Conservation (phyloP, 2,797 vertebrate species). For the Crocodylus rhombifer region DNA sequence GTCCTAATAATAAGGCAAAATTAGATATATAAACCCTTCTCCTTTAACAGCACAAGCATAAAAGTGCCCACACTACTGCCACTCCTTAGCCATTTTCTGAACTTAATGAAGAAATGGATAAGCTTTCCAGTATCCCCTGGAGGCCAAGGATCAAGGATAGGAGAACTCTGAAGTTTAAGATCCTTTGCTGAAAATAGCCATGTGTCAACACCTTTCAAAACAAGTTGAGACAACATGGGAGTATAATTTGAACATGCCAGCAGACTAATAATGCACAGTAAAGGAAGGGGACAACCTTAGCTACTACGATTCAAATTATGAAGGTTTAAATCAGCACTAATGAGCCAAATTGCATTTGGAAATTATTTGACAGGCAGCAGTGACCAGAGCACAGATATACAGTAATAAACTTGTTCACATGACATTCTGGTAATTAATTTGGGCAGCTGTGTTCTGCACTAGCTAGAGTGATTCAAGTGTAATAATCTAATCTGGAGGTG, state of each 20-base stretch:
- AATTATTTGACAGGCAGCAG: background rate
- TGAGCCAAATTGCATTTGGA: background rate
- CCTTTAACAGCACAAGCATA: rapidly evolving
- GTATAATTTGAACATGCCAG: background rate
- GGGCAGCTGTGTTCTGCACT: constrained; percentile 16
- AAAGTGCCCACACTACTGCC: background rate
- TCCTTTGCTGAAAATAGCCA: background rate
- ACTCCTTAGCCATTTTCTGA: background rate
- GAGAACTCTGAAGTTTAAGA: background rate
- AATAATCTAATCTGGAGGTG: constrained; percentile 25
- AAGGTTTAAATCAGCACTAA: background rate
- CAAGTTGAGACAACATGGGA: background rate
- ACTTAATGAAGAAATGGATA: background rate
- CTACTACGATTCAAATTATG: background rate
- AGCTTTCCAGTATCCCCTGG: background rate
- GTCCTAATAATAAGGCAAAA: background rate
- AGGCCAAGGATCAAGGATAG: rapidly evolving
- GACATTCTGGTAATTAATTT: background rate
- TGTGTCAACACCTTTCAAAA: background rate
- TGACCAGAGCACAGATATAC: background rate
- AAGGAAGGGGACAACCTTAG: background rate
- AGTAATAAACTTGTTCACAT: constrained; percentile 1
- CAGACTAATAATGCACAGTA: background rate
- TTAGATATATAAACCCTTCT: rapidly evolving
- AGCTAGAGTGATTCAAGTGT: constrained; percentile 47